Evolutionary conservation across 2,113 vertebrate genomes (phyloP).

Genomic region (Turdus rufiventris): DNA sequence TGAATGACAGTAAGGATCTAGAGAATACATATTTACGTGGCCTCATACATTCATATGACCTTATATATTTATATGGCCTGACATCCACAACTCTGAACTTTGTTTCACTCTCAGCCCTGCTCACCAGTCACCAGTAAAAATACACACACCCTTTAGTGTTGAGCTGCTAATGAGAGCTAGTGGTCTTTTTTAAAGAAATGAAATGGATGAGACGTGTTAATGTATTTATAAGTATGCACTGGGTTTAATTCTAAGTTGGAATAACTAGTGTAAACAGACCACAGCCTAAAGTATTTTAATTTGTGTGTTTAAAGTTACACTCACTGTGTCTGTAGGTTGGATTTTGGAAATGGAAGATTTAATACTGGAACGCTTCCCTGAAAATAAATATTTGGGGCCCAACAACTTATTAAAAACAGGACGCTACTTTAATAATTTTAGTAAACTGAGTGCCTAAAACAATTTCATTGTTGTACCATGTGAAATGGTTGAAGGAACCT

Average conservation of each 20-base stretch:
- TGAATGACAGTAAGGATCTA: neutral
- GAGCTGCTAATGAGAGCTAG: conserved; percentile 46
- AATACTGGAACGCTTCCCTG: conserved; percentile 44
- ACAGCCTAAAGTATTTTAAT: conserved; percentile 55
- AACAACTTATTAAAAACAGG: conserved; percentile 48
- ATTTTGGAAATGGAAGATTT: conserved; percentile 44
- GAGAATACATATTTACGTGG: neutral
- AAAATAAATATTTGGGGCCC: conserved; percentile 51
- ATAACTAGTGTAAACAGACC: conserved; percentile 54
- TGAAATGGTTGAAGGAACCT: neutral
- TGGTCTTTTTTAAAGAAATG: neutral
- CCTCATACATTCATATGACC: neutral
- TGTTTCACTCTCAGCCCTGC: conserved; percentile 21
- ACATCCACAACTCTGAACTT: conserved; percentile 13
- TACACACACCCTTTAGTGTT: neutral
- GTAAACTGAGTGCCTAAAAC: conserved; percentile 13
- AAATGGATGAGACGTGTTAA: conserved; percentile 58
- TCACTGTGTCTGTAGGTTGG: conserved; percentile 30
- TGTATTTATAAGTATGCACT: conserved; percentile 39
- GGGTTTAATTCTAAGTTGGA: conserved; percentile 55
- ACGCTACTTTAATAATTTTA: conserved; percentile 32
- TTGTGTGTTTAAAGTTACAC: conserved; percentile 58
- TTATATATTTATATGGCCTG: neutral
- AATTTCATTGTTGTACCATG: conserved; percentile 25
- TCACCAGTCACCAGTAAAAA: conserved; percentile 33